Conservation (phyloP, 2,888 invertebrate species). For the Icerya purchasi region DNA sequence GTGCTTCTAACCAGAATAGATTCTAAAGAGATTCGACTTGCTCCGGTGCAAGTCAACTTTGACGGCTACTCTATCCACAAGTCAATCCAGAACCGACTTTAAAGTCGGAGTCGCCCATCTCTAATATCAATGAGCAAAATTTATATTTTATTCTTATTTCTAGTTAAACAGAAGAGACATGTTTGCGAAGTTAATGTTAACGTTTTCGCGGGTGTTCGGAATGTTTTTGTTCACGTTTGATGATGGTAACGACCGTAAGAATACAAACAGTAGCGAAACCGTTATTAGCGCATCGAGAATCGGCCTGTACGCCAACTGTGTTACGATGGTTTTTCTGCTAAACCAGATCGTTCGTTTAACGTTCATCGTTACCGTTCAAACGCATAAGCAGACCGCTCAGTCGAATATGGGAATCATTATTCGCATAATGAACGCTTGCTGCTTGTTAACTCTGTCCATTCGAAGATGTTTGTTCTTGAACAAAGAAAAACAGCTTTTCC, state of each 20-base stretch:
- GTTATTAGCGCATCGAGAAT: background rate
- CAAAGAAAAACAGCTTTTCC: background rate
- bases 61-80: too few relatives aligned
- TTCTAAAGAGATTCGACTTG: too few relatives aligned
- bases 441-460: background rate
- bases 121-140: too few relatives aligned
- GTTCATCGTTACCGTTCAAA: background rate
- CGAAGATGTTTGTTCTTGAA: background rate
- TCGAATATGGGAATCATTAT: constrained; percentile 1
- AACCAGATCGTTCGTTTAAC: background rate
- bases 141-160: too few relatives aligned
- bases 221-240: background rate
- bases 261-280: background rate
- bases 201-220: background rate
- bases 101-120: too few relatives aligned
- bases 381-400: background rate
- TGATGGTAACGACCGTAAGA: too few relatives aligned
- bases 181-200: background rate
- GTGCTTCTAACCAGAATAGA: too few relatives aligned
- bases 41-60: too few relatives aligned
- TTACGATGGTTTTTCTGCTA: background rate
- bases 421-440: background rate
- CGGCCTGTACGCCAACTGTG: constrained; percentile 1
- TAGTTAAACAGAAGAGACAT: too few relatives aligned
- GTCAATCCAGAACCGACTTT: too few relatives aligned